These are phyloP conservation scores for Colossoma macropomum DNA, from an alignment of 2,113 vertebrate species.

Conservation along the genomic window DNA sequence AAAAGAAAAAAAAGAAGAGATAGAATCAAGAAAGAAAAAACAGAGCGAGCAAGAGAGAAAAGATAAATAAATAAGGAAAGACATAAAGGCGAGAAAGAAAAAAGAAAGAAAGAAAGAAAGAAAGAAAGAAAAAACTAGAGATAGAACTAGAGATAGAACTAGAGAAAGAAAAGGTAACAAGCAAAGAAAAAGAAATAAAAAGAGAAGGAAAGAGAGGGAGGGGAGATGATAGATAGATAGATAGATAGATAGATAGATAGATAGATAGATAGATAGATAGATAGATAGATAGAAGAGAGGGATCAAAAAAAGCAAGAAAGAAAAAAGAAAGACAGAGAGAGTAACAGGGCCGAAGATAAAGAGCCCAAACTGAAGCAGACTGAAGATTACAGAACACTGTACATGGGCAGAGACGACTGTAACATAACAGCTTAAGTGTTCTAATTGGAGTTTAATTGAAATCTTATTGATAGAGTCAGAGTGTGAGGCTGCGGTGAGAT, in stretches of 20 bases:
- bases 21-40: background rate
- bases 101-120: background rate
- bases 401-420: background rate
- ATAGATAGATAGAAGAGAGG: too few relatives aligned
- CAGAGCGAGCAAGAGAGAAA: too few relatives aligned
- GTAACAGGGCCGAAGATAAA: background rate
- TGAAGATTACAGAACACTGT: background rate
- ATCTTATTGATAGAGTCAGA: background rate
- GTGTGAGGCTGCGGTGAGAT: background rate
- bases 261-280: too few relatives aligned
- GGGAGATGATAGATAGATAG: too few relatives aligned
- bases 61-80: background rate
- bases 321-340: background rate
- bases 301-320: too few relatives aligned
- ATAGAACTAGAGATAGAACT: too few relatives aligned
- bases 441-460: conserved; percentile 8
- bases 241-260: too few relatives aligned
- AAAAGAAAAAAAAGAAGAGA: background rate
- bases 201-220: background rate
- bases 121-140: background rate
- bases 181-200: too few relatives aligned
- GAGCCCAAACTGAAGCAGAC: background rate
- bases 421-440: background rate
- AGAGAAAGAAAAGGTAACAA: too few relatives aligned
- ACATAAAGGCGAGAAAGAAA: background rate